Percentiles rank a stretch among this genome's conserved stretches.
Conservation (phyloP, 2,888 invertebrate species). For the Drosophila austrosaltans region DNA sequence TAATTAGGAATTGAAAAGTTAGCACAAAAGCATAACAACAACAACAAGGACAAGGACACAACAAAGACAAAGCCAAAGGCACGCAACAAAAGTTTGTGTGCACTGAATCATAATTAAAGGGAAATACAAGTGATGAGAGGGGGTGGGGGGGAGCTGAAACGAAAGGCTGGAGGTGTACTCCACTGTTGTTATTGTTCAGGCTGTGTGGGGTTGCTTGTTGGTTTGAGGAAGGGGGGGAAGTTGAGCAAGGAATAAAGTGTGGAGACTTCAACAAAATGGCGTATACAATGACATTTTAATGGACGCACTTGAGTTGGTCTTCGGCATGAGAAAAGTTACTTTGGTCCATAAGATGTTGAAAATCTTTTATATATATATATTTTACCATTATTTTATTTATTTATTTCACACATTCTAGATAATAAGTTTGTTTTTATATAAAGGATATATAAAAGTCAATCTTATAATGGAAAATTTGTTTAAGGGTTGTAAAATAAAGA, state of each 20-base stretch:
- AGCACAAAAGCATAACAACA: conserved; percentile 70
- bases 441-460: no score
- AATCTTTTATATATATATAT: conserved; percentile 6
- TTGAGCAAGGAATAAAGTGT: neutral
- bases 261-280: conserved; percentile 60
- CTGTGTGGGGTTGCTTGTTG: conserved; percentile 30
- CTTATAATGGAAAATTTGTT: no score
- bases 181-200: neutral
- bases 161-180: neutral
- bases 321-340: conserved; percentile 16
- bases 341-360: neutral
- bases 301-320: conserved; percentile 58
- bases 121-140: conserved; percentile 48
- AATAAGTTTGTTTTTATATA: no score
- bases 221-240: conserved; percentile 14
- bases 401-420: neutral
- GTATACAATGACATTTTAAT: conserved; percentile 65
- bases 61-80: conserved; percentile 56
- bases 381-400: neutral
- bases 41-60: conserved; percentile 30
- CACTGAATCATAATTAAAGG: conserved; percentile 79
- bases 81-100: conserved; percentile 77
- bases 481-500: no score
- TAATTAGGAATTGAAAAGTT: conserved; percentile 82
- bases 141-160: neutral